These are phyloP conservation scores for Nyctibius grandis DNA, from an alignment of 2,797 vertebrate species.

Conservation along the genomic window DNA sequence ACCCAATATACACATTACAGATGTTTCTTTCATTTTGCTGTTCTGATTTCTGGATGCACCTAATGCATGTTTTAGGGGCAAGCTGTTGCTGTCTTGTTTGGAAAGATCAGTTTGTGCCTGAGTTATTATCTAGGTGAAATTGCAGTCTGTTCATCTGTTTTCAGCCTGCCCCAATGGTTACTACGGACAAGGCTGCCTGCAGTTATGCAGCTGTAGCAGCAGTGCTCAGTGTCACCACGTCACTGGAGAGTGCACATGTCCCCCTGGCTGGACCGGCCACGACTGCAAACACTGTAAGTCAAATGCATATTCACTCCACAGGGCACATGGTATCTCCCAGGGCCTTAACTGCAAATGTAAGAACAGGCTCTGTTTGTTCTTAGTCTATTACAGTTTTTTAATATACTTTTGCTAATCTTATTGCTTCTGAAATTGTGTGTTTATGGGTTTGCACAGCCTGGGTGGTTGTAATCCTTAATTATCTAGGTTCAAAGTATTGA, in stretches of 20 bases:
- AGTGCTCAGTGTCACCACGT: conserved; percentile 61
- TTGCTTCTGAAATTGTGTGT: conserved; percentile 47
- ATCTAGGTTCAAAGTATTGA: conserved; percentile 51
- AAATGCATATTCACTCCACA: neutral
- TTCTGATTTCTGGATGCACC: neutral
- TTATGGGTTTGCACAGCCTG: conserved; percentile 47
- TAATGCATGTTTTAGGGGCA: neutral
- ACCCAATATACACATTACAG: neutral
- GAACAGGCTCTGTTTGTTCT: conserved; percentile 13
- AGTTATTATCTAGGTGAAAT: neutral
- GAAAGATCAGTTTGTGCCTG: neutral
- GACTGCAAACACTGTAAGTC: conserved; percentile 58
- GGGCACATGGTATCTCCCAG: neutral
- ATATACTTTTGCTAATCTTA: conserved; percentile 47
- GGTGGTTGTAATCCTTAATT: conserved; percentile 66
- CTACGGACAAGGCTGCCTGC: conserved; percentile 63
- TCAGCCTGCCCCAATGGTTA: conserved; percentile 64
- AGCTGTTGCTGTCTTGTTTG: neutral
- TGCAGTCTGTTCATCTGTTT: neutral
- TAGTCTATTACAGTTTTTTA: conserved; percentile 20
- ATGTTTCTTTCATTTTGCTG: neutral
- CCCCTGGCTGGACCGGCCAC: conserved; percentile 62
- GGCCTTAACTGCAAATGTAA: neutral
- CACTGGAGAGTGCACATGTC: conserved; percentile 66
- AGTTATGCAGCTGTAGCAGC: conserved; percentile 58